Evolutionary conservation across 2,113 vertebrate genomes (phyloP), one percentile per base, ranked within the genome.

Genomic region (Ahaetulla prasina): DNA sequence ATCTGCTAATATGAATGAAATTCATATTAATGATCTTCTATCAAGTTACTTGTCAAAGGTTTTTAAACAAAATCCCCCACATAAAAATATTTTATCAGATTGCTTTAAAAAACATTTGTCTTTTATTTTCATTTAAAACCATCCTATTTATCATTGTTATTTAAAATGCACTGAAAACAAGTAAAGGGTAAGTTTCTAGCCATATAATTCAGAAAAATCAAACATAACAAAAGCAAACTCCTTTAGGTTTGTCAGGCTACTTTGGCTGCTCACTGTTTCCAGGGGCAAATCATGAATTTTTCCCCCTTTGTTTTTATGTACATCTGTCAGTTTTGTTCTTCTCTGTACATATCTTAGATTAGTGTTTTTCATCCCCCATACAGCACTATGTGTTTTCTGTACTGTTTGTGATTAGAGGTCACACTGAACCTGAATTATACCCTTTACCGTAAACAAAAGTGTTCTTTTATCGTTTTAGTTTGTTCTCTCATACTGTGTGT

Each of bases 1-100:
- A 97, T 97, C 98, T 98, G 98, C 98, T 98, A 96, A 96, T 97
- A 96, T 96, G 97, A 97, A 97, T 68, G 92, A 96, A 95, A 97
- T 97, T 96, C 96, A 90, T 97, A 68, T 94, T 96, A 93, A 95
- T 92, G 94, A 96, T 92, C 93, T 96, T 96, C 96, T 97, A 95
- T 91, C 80, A 96, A 91, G 94, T 95, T 88, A 95, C 91, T 94
- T 97, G 96, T 96, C 95, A 94, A 96, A 97, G 96, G 97, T 94
- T 80, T 35, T 95, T 97, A 96, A 95, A 97, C n/a, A 94, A 86
- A 92, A 96, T 96, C 88, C 92, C 95, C 93, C 96, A 43, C 47
- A 8, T 87, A 30, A 89, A 45, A 68, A 11, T 97, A 97, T 97
- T 45, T 97, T 98, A 97, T 97, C 95, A 95, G 93, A 96, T 93